These are phyloP conservation scores for Spilarctia lutea DNA, from an alignment of 2,888 invertebrate genomes.

Conservation along the genomic window DNA sequence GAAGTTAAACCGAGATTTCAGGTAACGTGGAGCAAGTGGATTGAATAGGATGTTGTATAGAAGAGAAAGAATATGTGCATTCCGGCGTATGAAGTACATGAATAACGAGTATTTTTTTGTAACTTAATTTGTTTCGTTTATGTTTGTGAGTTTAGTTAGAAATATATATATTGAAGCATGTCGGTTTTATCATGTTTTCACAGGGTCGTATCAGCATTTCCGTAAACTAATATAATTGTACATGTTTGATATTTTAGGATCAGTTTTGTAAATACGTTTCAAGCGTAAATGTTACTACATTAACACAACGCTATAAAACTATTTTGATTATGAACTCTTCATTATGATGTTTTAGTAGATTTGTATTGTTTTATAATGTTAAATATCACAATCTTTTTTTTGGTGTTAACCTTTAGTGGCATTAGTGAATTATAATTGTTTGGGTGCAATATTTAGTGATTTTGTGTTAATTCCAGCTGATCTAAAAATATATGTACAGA, in stretches of 20 bases:
- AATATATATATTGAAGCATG: not conserved
- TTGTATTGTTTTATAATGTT: too few relatives aligned
- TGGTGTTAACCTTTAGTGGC: too few relatives aligned
- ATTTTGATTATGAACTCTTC: too few relatives aligned
- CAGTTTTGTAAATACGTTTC: not conserved
- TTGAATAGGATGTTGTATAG: too few relatives aligned
- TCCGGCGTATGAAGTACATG: too few relatives aligned
- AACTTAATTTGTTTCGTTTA: conserved; percentile 5
- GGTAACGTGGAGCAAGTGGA: too few relatives aligned
- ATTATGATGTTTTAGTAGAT: too few relatives aligned
- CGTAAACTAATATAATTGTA: not conserved
- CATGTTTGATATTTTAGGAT: not conserved
- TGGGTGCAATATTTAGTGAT: not conserved
- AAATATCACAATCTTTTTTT: too few relatives aligned
- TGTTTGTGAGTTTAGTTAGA: not conserved
- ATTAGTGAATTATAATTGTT: too few relatives aligned
- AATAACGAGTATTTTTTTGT: conserved; percentile 9
- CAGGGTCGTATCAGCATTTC: not conserved
- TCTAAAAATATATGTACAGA: not conserved
- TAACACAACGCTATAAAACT: too few relatives aligned
- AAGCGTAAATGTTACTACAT: not conserved
- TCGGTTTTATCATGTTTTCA: not conserved
- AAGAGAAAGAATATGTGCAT: too few relatives aligned
- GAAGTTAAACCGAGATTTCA: too few relatives aligned
- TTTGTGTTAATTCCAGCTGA: not conserved